Percentiles rank a stretch among this genome's conserved stretches.
Conservation (phyloP, 2,888 invertebrate species). For the Caprella mutica region DNA sequence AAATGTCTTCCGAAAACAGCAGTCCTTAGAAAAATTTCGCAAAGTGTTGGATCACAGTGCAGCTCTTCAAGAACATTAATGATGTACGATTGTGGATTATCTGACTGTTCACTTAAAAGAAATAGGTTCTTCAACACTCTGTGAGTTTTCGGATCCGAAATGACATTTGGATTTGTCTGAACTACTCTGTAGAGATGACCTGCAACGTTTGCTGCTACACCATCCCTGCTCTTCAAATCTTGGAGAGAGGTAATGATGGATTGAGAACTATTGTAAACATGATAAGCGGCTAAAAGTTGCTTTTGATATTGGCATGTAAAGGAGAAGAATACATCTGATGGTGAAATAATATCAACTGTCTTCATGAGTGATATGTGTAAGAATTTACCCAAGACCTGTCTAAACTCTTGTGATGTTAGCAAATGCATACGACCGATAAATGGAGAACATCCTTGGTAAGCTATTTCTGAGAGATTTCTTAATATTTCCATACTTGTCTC, state of each 20-base stretch:
- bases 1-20: conserved; percentile 15
- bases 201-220: conserved; percentile 10
- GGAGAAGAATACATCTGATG: background rate
- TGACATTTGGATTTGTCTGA: background rate
- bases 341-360: too few relatives aligned
- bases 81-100: conserved; percentile 19
- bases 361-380: too few relatives aligned
- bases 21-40: conserved; percentile 10
- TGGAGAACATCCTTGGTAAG: too few relatives aligned
- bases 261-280: background rate
- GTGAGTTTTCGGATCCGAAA: conserved; percentile 11
- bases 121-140: conserved; percentile 19
- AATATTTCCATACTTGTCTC: too few relatives aligned
- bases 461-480: too few relatives aligned
- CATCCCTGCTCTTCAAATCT: background rate
- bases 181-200: conserved; percentile 16
- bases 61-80: conserved; percentile 14
- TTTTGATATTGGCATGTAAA: background rate
- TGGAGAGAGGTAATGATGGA: background rate
- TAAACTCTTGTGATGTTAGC: too few relatives aligned
- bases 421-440: too few relatives aligned
- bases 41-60: background rate
- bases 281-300: background rate
- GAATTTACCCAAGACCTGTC: too few relatives aligned
- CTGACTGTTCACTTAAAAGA: conserved; percentile 20